These are phyloP conservation scores for Ptilodon capucinus DNA, from an alignment of 2,888 invertebrate genomes.

Conservation along the genomic window DNA sequence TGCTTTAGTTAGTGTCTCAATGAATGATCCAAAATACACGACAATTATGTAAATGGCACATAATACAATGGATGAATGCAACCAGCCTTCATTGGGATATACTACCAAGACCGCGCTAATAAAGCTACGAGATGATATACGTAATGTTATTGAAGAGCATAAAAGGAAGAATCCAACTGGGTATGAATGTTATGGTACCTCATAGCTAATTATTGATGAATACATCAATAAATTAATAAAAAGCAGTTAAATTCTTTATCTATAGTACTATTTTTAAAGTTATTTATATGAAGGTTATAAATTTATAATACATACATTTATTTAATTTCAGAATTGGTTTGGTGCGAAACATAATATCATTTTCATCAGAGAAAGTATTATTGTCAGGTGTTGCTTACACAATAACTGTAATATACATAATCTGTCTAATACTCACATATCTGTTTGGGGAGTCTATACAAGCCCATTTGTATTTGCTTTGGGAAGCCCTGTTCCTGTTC, in stretches of 20 bases:
- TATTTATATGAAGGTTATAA: background rate
- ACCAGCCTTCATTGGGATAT: slow-evolving; percentile 76
- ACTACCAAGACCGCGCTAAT: slow-evolving; percentile 86
- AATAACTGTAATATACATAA: slow-evolving; percentile 64
- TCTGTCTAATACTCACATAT: slow-evolving; percentile 68
- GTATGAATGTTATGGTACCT: slow-evolving; percentile 38
- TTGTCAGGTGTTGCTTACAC: slow-evolving; percentile 73
- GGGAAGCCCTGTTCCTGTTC: slow-evolving; percentile 73
- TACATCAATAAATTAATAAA: background rate
- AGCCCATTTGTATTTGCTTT: slow-evolving; percentile 66
- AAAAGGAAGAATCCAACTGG: slow-evolving; percentile 79
- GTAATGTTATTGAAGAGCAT: slow-evolving; percentile 84
- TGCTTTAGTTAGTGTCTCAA: slow-evolving; percentile 5
- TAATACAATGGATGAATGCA: slow-evolving; percentile 59
- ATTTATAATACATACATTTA: background rate
- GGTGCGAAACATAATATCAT: slow-evolving; percentile 67
- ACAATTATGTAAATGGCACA: slow-evolving; percentile 34
- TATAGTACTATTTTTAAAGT: background rate
- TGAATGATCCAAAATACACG: background rate
- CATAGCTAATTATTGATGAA: background rate
- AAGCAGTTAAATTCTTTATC: too few species aligned
- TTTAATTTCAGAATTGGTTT: slow-evolving; percentile 60
- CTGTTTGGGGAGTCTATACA: slow-evolving; percentile 65
- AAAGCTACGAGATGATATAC: slow-evolving; percentile 87
- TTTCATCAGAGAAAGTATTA: slow-evolving; percentile 73